Evolutionary conservation across 2,797 vertebrate species (phyloP).

Genomic region (Okamejei kenojei): DNA sequence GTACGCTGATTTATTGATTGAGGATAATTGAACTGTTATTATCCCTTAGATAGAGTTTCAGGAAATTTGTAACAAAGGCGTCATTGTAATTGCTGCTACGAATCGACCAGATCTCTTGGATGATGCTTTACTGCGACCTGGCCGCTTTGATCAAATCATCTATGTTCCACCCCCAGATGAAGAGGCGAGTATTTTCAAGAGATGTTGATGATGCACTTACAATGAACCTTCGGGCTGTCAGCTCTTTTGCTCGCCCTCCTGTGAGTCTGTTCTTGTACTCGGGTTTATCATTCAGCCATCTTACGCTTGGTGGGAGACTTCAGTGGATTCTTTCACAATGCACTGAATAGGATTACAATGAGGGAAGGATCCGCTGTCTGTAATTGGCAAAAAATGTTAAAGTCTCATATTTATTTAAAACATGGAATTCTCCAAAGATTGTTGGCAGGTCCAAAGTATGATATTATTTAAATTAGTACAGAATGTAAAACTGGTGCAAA

Average conservation of each 20-base stretch:
- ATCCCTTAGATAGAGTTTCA: conserved; percentile 64
- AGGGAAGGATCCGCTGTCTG: too few relatives aligned
- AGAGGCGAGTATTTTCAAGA: conserved; percentile 57
- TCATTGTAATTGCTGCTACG: conserved; percentile 87
- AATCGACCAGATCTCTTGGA: conserved; percentile 84
- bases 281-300: not conserved
- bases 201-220: not conserved
- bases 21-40: conserved; percentile 10
- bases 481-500: too few relatives aligned
- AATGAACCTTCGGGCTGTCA: not conserved
- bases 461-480: too few relatives aligned
- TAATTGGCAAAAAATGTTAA: too few relatives aligned
- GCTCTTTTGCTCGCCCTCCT: not conserved
- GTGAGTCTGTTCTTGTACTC: not conserved
- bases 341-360: too few relatives aligned
- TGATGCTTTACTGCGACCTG: conserved; percentile 83
- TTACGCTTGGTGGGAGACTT: too few relatives aligned
- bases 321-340: too few relatives aligned
- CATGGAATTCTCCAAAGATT: too few relatives aligned
- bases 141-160: conserved; percentile 83
- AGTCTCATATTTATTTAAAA: too few relatives aligned
- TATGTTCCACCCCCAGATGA: conserved; percentile 82
- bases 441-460: too few relatives aligned
- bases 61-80: conserved; percentile 72
- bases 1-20: not conserved